phyloP scores from a whole-genome alignment of 2,888 invertebrate genomes.

The Allacma fusca region DNA sequence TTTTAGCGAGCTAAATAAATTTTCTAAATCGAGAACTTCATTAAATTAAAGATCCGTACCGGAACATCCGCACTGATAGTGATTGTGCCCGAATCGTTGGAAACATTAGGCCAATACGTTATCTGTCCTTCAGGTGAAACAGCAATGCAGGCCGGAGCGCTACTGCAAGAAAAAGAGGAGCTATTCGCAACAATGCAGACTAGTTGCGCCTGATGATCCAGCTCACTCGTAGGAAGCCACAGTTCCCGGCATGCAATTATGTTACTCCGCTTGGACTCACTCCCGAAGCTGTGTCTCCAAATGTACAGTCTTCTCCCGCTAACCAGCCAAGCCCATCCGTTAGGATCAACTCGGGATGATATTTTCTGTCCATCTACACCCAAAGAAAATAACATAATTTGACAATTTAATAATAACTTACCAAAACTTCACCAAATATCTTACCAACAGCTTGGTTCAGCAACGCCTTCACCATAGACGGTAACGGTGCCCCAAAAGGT shows the following conservation, averaged over 20 bases:
- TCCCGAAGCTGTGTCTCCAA: constrained; percentile 70
- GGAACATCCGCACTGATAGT: constrained; percentile 87
- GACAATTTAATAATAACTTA: not conserved
- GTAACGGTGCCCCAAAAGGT: constrained; percentile 47
- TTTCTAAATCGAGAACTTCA: too few species aligned
- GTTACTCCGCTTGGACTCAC: constrained; percentile 43
- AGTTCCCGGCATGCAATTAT: constrained; percentile 76
- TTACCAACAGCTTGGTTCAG: constrained; percentile 48
- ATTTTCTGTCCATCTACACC: constrained; percentile 62
- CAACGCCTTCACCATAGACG: constrained; percentile 49
- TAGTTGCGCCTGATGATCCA: constrained; percentile 87
- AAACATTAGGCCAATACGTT: constrained; percentile 91
- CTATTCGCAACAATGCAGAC: constrained; percentile 74
- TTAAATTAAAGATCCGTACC: constrained; percentile 62
- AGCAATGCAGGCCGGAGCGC: constrained; percentile 80
- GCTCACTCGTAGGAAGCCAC: constrained; percentile 87
- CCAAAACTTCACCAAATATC: not conserved
- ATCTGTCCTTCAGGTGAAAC: constrained; percentile 92
- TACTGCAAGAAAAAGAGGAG: constrained; percentile 8
- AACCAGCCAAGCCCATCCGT: constrained; percentile 86
- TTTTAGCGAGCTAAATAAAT: too few species aligned
- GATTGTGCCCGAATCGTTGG: constrained; percentile 84
- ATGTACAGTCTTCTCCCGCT: constrained; percentile 83
- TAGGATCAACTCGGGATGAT: constrained; percentile 72
- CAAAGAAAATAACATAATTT: not conserved